These are phyloP conservation scores for Spilarctia lutea DNA, from an alignment of 2,888 invertebrate species.

Conservation along the genomic window DNA sequence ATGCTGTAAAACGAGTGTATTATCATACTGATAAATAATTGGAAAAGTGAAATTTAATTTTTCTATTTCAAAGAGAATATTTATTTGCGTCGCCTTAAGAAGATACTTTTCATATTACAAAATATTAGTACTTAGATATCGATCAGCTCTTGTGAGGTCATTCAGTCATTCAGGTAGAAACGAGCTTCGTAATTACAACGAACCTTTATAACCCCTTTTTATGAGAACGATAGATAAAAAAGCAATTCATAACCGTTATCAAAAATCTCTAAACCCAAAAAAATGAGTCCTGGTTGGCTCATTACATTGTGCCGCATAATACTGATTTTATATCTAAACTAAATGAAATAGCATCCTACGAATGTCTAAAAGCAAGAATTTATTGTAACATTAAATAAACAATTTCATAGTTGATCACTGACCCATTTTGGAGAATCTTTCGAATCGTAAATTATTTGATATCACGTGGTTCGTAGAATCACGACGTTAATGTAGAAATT, in stretches of 20 bases:
- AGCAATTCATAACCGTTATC: constrained; percentile 18
- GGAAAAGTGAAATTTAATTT: constrained; percentile 17
- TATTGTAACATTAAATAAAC: constrained; percentile 49
- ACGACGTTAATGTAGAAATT: constrained; percentile 58
- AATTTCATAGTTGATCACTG: constrained; percentile 61
- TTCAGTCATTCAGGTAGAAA: constrained; percentile 11
- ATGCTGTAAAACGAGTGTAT: too few species aligned
- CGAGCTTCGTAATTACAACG: constrained; percentile 29
- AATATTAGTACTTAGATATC: constrained; percentile 35
- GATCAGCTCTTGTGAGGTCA: constrained; percentile 21
- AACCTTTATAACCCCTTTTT: constrained; percentile 24
- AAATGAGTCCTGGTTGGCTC: background rate
- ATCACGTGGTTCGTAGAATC: constrained; percentile 58
- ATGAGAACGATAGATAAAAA: constrained; percentile 6
- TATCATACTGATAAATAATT: too few species aligned
- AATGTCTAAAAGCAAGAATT: constrained; percentile 34
- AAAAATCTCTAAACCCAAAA: background rate
- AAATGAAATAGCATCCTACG: background rate
- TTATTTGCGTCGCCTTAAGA: constrained; percentile 28
- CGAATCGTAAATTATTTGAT: constrained; percentile 60
- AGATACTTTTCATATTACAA: constrained; percentile 20
- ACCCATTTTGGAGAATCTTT: constrained; percentile 53
- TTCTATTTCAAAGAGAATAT: constrained; percentile 24
- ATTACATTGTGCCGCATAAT: background rate
- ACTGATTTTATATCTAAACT: background rate